Conservation (phyloP, 2,113 vertebrate species). For the Progne subis region DNA sequence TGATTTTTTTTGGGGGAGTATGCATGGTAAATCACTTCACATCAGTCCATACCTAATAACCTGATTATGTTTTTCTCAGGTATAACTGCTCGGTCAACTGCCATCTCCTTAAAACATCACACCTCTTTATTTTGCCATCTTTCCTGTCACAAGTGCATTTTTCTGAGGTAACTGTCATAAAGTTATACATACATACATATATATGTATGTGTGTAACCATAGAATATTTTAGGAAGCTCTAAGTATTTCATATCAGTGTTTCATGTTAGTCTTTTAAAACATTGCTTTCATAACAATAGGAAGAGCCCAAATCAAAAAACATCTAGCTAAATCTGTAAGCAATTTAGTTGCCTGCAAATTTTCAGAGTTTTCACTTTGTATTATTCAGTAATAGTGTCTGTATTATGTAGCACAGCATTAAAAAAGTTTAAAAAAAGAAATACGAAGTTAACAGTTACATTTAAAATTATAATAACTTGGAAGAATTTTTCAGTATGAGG, state of each 20-base stretch:
- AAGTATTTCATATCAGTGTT: neutral
- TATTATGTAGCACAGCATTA: neutral
- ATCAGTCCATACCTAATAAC: neutral
- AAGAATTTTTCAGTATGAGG: neutral
- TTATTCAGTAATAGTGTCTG: neutral
- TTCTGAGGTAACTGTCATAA: neutral
- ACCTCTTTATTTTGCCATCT: neutral
- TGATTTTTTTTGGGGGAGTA: neutral
- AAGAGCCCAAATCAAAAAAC: neutral
- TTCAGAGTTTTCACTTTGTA: neutral
- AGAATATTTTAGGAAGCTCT: neutral
- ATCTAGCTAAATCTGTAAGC: neutral
- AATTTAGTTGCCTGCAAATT: neutral
- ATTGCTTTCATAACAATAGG: neutral
- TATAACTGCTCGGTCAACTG: neutral
- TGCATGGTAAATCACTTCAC: neutral
- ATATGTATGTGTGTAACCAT: fast-evolving
- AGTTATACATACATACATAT: neutral
- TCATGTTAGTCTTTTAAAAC: neutral
- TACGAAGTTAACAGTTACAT: neutral
- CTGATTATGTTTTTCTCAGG: neutral
- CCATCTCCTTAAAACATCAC: neutral
- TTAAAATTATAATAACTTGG: neutral
- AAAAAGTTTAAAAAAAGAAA: neutral
- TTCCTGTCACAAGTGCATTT: neutral